Conservation (phyloP, 2,113 vertebrate genomes). For the Muscicapa adusta region DNA sequence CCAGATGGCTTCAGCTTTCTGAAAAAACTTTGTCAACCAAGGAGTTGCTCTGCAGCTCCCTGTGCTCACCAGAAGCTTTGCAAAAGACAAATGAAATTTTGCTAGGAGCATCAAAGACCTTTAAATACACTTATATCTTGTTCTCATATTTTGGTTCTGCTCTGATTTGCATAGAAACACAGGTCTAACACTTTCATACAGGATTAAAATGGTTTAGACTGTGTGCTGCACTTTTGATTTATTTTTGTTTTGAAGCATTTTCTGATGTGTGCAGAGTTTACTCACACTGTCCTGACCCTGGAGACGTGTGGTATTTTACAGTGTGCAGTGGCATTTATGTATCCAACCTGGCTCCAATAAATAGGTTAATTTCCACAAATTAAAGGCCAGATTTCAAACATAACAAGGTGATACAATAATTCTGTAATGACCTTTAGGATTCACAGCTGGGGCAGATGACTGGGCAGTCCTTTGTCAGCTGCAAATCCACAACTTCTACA, state of each 20-base stretch:
- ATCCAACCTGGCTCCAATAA: constrained; percentile 45
- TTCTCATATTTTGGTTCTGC: not conserved
- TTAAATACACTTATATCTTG: not conserved
- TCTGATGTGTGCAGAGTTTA: not conserved
- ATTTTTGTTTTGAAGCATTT: not conserved
- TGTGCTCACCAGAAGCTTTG: not conserved
- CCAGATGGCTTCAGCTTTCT: not conserved
- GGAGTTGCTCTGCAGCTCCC: not conserved
- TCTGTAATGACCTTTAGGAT: not conserved
- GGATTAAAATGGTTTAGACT: not conserved
- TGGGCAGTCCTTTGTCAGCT: not conserved
- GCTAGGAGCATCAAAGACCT: not conserved
- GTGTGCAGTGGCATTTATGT: constrained; percentile 60
- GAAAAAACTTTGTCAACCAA: not conserved
- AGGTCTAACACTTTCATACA: not conserved
- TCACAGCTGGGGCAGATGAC: not conserved
- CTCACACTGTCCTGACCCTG: constrained; percentile 1
- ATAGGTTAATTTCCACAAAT: constrained; percentile 60
- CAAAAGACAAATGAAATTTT: not conserved
- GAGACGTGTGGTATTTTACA: constrained; percentile 47
- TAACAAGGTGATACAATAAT: constrained; percentile 5
- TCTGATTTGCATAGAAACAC: not conserved
- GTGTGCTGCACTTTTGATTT: not conserved
- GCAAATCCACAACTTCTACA: not conserved
- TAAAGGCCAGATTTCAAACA: constrained; percentile 59